Evolutionary conservation across 2,113 vertebrate genomes (phyloP), one percentile per base, ranked within the genome.

Genomic region (Aldabrachelys gigantea): DNA sequence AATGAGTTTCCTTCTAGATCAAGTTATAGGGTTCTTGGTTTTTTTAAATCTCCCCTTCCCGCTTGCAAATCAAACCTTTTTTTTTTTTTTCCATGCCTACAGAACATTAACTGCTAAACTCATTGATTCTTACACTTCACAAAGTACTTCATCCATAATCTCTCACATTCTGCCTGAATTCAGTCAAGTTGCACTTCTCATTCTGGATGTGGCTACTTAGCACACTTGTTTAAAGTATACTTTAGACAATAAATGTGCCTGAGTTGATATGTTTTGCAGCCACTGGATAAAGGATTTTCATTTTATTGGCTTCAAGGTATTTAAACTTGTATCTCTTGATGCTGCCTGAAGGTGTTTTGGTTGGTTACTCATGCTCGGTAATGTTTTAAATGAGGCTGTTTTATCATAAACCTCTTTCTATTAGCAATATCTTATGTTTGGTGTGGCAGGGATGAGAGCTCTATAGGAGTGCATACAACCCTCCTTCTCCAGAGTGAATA

Each of bases 61-160:
- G n/a, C 17, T n/a, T 93, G 89, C 87, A 91, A 49, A 88, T 47
- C 31, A 79, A 80, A 85, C 31, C 93, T 94, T 59, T 80, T 93
- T 95, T 95, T 95, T 59, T 81, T 93, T 95, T 95, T 95, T 13
- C 14, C 93, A 89, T 8, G 53, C 59, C 79, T 78, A 5, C 85
- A 96, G 89, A 53, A 85, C 93, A 93, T 96, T 96, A 96, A 92
- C 82, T 95, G 47, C 92, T 93, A 94, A 93, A 95, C 59, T 96
- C 91, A 87, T 95, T 89, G 93, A 95, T 95, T 96, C 89, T 91
- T 95, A 69, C 65, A 88, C 89, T 59, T 95, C 49, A 38, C 82
- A 85, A 80, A 96, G 84, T 91, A 54, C 54, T 96, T 95, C 85
- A 90, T 95, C 91, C 93, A 92, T 94, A 95, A 95, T 92, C 92